A percentile compares a stretch with the other conserved stretches of the same genome.
Conservation (phyloP, 2,113 vertebrate species). For the Ifrita kowaldi region DNA sequence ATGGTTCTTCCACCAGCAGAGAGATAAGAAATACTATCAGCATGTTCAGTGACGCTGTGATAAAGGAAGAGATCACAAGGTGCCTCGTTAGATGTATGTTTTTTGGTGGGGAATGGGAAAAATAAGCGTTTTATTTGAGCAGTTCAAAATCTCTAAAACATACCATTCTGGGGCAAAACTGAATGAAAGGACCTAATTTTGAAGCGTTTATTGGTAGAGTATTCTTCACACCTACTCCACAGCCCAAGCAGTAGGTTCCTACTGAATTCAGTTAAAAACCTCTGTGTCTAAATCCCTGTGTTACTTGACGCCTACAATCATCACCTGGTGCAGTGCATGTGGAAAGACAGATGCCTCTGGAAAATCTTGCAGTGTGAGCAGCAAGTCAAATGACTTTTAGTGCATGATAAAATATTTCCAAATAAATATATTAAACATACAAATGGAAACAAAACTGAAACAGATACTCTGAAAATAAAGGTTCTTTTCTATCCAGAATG, state of each 20-base stretch:
- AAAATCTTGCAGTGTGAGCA: background rate
- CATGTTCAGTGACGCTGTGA: background rate
- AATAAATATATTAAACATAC: background rate
- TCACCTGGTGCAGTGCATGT: background rate
- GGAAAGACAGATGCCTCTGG: background rate
- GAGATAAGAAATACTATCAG: background rate
- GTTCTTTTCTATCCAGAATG: background rate
- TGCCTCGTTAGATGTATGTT: background rate
- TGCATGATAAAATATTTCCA: background rate
- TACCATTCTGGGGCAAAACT: background rate
- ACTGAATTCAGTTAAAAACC: background rate
- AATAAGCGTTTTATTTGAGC: background rate
- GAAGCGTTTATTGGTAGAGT: background rate
- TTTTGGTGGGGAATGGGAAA: background rate
- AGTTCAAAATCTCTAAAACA: background rate
- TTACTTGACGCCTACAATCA: background rate
- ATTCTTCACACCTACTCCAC: background rate
- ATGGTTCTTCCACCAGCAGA: background rate
- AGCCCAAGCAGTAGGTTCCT: background rate
- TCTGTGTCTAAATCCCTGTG: background rate
- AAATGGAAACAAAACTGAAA: background rate
- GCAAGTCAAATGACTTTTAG: background rate
- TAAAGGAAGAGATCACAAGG: background rate
- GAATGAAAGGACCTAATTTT: background rate
- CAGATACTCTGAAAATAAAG: background rate